Percentiles rank a stretch among this genome's conserved stretches.
phyloP scores from a whole-genome alignment of 2,797 vertebrate genomes.

The Spondyliosoma cantharus region DNA sequence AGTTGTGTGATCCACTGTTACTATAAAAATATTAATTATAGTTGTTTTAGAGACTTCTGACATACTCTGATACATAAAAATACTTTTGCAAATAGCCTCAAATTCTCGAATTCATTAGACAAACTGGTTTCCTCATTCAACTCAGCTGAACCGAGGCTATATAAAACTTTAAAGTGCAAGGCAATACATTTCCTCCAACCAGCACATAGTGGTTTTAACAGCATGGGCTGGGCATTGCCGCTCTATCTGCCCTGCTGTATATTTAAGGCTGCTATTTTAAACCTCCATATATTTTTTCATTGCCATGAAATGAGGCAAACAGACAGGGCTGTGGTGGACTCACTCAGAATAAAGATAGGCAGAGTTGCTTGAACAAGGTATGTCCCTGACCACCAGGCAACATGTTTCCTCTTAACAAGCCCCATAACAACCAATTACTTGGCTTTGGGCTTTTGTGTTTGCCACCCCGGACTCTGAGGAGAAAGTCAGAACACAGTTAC shows the following conservation, averaged over 20 bases:
- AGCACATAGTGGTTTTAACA: conserved; percentile 78
- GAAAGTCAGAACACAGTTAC: conserved; percentile 26
- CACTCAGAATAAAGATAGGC: conserved; percentile 63
- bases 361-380: conserved; percentile 69
- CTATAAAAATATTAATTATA: neutral
- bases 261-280: conserved; percentile 83
- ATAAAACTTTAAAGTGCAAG: conserved; percentile 72
- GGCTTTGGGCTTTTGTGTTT: conserved; percentile 34
- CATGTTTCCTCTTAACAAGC: conserved; percentile 65
- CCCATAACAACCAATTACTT: conserved; percentile 67
- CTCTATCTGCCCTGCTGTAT: conserved; percentile 78
- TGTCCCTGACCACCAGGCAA: conserved; percentile 59
- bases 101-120: conserved; percentile 38
- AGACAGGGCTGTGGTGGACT: conserved; percentile 67
- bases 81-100: conserved; percentile 15
- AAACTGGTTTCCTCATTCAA: conserved; percentile 34
- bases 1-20: neutral
- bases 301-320: conserved; percentile 74
- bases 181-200: conserved; percentile 66
- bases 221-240: conserved; percentile 73
- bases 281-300: conserved; percentile 78
- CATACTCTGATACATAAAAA: neutral
- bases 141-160: conserved; percentile 54
- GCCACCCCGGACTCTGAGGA: conserved; percentile 32
- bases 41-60: conserved; percentile 4